Evolutionary conservation across 2,888 invertebrate species (phyloP).

Genomic region (Zhuqinia jingwanae): DNA sequence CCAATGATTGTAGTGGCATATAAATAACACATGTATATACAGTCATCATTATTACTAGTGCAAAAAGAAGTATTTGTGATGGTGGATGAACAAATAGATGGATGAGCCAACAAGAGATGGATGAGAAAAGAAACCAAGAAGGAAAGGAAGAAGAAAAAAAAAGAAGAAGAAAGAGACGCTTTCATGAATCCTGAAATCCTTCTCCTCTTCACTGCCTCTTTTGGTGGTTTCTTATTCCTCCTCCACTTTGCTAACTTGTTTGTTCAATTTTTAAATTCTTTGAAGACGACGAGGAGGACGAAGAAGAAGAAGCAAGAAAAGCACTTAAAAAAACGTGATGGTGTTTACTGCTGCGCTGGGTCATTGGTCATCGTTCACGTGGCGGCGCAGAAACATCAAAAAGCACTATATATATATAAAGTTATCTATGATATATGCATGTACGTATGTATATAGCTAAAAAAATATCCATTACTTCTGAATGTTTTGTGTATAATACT

Average conservation of each 20-base stretch:
- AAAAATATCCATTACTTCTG: no score
- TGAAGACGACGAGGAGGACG: neutral
- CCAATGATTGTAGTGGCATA: no score
- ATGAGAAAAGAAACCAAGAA: slow-evolving; percentile 38
- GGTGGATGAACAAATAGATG: slow-evolving; percentile 51
- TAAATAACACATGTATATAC: neutral
- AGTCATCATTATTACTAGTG: slow-evolving; percentile 16
- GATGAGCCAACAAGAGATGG: slow-evolving; percentile 42
- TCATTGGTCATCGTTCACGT: slow-evolving; percentile 17
- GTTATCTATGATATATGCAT: no score
- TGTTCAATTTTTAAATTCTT: neutral
- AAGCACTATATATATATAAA: no score
- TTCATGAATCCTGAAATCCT: slow-evolving; percentile 63
- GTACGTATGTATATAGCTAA: no score
- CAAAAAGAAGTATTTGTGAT: neutral
- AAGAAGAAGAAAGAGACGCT: slow-evolving; percentile 32
- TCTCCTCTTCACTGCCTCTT: slow-evolving; percentile 44
- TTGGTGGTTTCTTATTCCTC: slow-evolving; percentile 20
- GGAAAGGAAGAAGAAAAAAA: slow-evolving; percentile 15
- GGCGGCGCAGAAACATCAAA: no score
- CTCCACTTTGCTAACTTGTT: neutral
- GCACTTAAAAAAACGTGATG: neutral
- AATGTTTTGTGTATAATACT: no score
- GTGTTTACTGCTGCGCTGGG: neutral
- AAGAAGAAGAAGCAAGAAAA: slow-evolving; percentile 22